Evolutionary conservation across 2,113 vertebrate genomes (phyloP).

Genomic region (Sphaerodactylus townsendi): DNA sequence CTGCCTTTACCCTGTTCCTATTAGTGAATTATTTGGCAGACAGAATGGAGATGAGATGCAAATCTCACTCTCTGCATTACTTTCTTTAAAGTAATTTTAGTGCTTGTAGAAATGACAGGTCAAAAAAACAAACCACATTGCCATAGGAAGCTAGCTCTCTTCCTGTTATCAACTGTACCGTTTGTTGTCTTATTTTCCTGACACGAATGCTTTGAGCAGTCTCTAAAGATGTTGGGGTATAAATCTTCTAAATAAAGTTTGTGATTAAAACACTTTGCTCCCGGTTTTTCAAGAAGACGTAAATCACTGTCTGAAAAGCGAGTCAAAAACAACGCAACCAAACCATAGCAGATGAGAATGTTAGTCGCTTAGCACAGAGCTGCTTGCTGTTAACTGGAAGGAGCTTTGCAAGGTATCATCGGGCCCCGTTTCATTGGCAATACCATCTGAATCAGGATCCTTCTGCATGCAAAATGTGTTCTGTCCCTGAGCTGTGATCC

Average conservation of each 20-base stretch:
- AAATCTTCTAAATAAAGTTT: constrained; percentile 13
- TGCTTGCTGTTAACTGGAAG: background rate
- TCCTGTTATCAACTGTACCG: constrained; percentile 71
- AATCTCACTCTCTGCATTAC: background rate
- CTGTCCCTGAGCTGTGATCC: background rate
- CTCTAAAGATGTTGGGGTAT: too few relatives aligned
- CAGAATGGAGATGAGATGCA: background rate
- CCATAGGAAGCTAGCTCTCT: constrained; percentile 80
- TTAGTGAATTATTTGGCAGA: constrained; percentile 22
- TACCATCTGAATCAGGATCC: background rate
- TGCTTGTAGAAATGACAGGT: constrained; percentile 60
- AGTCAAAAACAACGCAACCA: background rate
- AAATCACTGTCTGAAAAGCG: constrained; percentile 31
- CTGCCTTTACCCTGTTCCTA: background rate
- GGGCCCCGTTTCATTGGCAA: too few relatives aligned
- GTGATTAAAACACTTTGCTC: constrained; percentile 51
- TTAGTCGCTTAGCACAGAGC: background rate
- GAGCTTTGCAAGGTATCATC: background rate
- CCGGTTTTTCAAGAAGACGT: constrained; percentile 30
- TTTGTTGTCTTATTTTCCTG: too few relatives aligned
- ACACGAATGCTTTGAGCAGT: too few relatives aligned
- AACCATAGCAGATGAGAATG: background rate
- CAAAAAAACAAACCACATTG: constrained; percentile 65
- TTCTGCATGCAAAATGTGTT: background rate
- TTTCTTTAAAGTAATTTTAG: constrained; percentile 20